phyloP scores from a whole-genome alignment of 2,113 vertebrate species.

The Petromus typicus region DNA sequence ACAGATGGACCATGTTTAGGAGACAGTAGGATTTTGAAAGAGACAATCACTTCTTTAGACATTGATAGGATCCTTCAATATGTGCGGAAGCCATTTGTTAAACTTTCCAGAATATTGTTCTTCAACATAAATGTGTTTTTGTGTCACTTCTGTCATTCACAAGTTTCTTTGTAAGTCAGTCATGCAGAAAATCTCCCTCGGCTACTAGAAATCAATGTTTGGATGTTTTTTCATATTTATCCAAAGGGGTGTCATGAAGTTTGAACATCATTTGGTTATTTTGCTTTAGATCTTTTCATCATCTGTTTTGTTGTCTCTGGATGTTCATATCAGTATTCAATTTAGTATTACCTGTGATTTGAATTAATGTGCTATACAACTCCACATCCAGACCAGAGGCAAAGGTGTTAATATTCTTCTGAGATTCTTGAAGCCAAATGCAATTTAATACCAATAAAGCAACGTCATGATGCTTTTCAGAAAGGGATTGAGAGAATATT shows the following conservation, averaged over 20 bases:
- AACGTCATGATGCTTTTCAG: not conserved
- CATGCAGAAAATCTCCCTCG: constrained; percentile 6
- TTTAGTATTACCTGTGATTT: constrained; percentile 77
- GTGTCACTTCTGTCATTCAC: not conserved
- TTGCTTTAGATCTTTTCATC: constrained; percentile 59
- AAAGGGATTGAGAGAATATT: constrained; percentile 68
- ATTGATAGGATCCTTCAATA: not conserved
- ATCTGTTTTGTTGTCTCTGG: constrained; percentile 70
- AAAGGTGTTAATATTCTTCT: constrained; percentile 79
- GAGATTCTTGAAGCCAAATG: constrained; percentile 65
- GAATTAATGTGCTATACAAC: constrained; percentile 78
- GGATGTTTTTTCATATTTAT: not conserved
- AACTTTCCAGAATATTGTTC: not conserved
- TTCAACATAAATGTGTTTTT: not conserved
- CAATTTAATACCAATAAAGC: constrained; percentile 66
- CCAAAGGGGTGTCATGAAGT: not conserved
- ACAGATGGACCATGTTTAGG: not conserved
- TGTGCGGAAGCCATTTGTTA: not conserved
- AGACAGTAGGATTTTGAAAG: constrained; percentile 18
- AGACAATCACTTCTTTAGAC: not conserved
- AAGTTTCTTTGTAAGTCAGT: constrained; percentile 19
- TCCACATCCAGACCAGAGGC: constrained; percentile 60
- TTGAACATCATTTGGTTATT: constrained; percentile 61
- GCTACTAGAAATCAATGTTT: constrained; percentile 45
- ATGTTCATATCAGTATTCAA: constrained; percentile 65